Evolutionary conservation across 2,797 vertebrate species (phyloP), one percentile per base, ranked within the genome.

Genomic region (Rhabdophis nuchalis): DNA sequence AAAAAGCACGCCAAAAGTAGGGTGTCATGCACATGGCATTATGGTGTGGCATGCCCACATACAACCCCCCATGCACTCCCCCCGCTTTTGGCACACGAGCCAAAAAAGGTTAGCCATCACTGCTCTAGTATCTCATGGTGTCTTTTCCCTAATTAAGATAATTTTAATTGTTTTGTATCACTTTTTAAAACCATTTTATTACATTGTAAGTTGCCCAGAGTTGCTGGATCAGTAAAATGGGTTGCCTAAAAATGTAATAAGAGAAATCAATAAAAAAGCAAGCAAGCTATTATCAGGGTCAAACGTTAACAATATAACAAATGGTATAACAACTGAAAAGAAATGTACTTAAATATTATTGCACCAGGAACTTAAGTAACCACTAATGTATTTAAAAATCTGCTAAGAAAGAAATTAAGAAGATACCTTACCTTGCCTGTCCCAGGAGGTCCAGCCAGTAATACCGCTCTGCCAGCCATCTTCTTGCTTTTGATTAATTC

Each of bases 401-500:
- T 46, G 58, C 3, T 50, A 82, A 23, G 54, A 27, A 13, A 20
- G 13, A 36, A 41, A 94, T 87, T 90, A 86, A 92, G 36, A 90
- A 90, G 46, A 89, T 97, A 99, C 99, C 98, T 99, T 99, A 99
- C 99, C 98, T 99, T 99, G 97, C 99, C 99, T 96, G 99, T 99
- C 95, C 99, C 99, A 60, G 99, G 99, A 91, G 99, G 99, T 92
- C 99, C 99, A 36, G 99, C 99, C 95, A 99, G 97, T 95, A 99
- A 97, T 92, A 99, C 96, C 2, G 99, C 99, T 96, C 99, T 98
- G 92, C 99, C 99, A 95, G 99, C 98, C 99, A 99, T 99, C 96
- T 99, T 99, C 97, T 99, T 99, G 93, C 98, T 98, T 96, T 98
- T 99, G 97, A 99, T 99, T 92, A 99, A 97, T 93, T 99, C 99